Evolutionary conservation across 1,140 invertebrate species (phyloP).

Genomic region (Sitobion miscanthi): DNA sequence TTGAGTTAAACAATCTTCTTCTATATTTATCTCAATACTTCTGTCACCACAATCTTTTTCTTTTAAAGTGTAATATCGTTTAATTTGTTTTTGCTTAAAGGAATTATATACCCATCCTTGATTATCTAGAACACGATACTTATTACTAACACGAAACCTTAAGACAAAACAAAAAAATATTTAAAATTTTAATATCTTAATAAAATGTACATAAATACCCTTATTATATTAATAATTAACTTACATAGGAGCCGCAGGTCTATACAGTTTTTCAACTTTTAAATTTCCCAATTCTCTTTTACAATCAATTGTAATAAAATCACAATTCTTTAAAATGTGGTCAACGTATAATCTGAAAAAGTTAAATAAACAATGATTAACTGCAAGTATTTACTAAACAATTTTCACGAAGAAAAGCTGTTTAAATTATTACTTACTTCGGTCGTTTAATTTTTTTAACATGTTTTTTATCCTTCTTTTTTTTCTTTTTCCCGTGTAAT

Average conservation of each 20-base stretch:
- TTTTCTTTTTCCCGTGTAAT: conserved; percentile 35
- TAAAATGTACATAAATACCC: background rate
- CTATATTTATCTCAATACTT: conserved; percentile 2
- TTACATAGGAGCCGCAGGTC: conserved; percentile 48
- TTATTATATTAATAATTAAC: background rate
- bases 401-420: background rate
- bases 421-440: background rate
- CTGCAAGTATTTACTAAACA: background rate
- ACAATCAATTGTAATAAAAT: conserved; percentile 40
- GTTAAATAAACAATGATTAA: background rate
- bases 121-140: conserved; percentile 26
- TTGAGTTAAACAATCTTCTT: conserved; percentile 36
- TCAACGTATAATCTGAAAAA: conserved; percentile 11
- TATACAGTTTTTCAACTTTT: conserved; percentile 52
- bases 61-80: conserved; percentile 50
- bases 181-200: conserved; percentile 19
- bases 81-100: conserved; percentile 28
- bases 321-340: conserved; percentile 15
- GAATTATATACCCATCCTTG: conserved; percentile 30
- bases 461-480: conserved; percentile 45
- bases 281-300: conserved; percentile 49
- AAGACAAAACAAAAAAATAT: conserved; percentile 21
- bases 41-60: conserved; percentile 43
- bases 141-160: conserved; percentile 50
- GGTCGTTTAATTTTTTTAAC: conserved; percentile 17